Base-by-base conservation (phyloP, 2,797 vertebrate species). In the Anas flavirostris region DNA sequence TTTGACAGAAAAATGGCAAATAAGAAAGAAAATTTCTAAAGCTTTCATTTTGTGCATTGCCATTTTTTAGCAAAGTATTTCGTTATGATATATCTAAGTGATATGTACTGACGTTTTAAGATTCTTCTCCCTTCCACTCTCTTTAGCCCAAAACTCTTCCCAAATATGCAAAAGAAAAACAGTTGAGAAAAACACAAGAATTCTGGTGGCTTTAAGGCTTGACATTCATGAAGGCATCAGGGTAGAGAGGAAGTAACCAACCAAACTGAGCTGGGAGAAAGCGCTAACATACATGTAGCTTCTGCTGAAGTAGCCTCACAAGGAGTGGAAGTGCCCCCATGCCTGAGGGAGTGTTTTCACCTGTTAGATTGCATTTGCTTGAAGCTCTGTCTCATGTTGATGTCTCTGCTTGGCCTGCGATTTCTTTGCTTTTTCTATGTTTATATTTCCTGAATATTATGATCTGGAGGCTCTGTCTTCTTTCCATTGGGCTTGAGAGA, bases 311-410 rank as follows among this genome's bases (percentile, higher is more conserved):
- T 48, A 95, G 52, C 41, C 52, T 95, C 19, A 5, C 22, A 79
- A 86, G 26, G 72, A 93, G 86, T 77, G 64, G 91, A 76, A 0
- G 8, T 82, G 81, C 35, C 23, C 10, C n/a, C 2, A 1, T 59
- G 86, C 94, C 91, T 5, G 37, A 83, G 82, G 90, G 62, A 26
- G 39, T 74, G 44, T 88, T 96, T 94, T 94, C 82, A 67, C 92
- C 91, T 96, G 88, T 94, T 97, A 8, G 6, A 55, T 90, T 96
- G 64, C 46, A 73, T 94, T 96, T 95, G 44, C 74, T 93, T 91
- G 75, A 96, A 93, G 83, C 64, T 18, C 25, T 87, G 48, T 84
- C 76, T 96, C 77, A 72, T 82, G 76, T 87, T 4, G 15, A 79
- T 15, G n/a, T 93, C 78, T 95, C 92, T 86, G 52, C 81, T 96